phyloP scores from a whole-genome alignment of 2,113 vertebrate species.

The Mustelus asterias region DNA sequence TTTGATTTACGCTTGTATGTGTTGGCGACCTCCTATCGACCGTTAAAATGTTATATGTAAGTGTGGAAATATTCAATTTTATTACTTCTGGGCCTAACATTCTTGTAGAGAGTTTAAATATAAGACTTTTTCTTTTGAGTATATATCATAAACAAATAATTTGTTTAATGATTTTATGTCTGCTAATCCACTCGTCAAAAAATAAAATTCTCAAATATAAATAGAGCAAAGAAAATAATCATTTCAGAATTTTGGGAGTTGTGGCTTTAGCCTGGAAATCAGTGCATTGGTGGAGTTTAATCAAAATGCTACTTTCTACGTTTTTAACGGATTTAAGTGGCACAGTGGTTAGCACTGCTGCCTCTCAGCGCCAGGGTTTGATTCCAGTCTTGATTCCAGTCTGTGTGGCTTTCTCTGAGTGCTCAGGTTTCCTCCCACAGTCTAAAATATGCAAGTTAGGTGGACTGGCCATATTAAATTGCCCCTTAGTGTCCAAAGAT shows the following conservation, averaged over 20 bases:
- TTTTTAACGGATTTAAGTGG: background rate
- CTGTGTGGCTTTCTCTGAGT: too few relatives aligned
- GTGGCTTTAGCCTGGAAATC: background rate
- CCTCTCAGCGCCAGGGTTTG: too few relatives aligned
- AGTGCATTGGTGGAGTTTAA: background rate
- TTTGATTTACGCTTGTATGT: slow-evolving; percentile 39
- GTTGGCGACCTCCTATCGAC: slow-evolving; percentile 39
- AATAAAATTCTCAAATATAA: background rate
- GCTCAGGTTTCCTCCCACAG: too few relatives aligned
- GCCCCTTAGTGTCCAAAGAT: too few relatives aligned
- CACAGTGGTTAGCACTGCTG: too few relatives aligned
- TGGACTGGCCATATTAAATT: too few relatives aligned
- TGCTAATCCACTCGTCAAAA: background rate
- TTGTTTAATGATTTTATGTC: background rate
- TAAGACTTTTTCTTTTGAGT: background rate
- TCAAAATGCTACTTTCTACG: background rate
- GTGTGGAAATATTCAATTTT: background rate
- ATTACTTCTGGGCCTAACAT: background rate
- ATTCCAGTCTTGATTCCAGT: too few relatives aligned
- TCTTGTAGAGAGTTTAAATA: background rate
- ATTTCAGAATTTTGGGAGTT: background rate
- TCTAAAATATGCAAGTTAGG: too few relatives aligned
- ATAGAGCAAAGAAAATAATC: background rate
- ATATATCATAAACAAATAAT: background rate
- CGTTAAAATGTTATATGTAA: slow-evolving; percentile 39